Percentiles rank a stretch among this genome's conserved stretches.
Evolutionary conservation across 2,888 invertebrate species (phyloP).

Genomic region (Aleiodes leptofemur): DNA sequence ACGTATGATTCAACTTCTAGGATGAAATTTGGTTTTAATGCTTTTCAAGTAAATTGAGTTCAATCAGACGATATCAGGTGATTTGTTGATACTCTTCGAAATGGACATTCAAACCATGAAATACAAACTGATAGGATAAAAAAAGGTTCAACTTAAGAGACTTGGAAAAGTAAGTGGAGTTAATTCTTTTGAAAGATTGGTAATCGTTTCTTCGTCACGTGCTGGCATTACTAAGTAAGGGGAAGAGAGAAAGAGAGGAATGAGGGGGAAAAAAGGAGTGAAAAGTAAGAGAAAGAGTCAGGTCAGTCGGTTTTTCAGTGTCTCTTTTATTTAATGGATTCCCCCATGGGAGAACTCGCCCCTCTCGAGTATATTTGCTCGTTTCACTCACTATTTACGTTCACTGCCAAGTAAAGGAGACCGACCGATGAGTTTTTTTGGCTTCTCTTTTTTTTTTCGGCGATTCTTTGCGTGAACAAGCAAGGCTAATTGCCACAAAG

Average conservation of each 20-base stretch:
- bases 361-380: constrained; percentile 55
- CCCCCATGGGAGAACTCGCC: constrained; percentile 52
- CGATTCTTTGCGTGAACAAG: constrained; percentile 14
- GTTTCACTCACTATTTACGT: constrained; percentile 48
- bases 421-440: not conserved
- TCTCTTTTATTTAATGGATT: constrained; percentile 55
- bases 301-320: constrained; percentile 53
- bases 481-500: constrained; percentile 21
- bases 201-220: constrained; percentile 30
- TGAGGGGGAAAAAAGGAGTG: not conserved
- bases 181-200: constrained; percentile 7
- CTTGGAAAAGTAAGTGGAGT: constrained; percentile 9
- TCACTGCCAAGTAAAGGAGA: constrained; percentile 16
- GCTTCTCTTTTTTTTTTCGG: not conserved
- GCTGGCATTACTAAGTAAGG: constrained; percentile 1
- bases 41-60: constrained; percentile 23
- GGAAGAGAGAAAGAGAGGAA: constrained; percentile 1
- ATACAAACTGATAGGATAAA: constrained; percentile 16
- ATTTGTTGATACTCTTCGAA: constrained; percentile 31
- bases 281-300: constrained; percentile 33
- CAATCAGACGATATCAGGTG: constrained; percentile 36
- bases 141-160: not conserved
- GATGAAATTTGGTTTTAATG: constrained; percentile 30
- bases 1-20: constrained; percentile 19
- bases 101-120: constrained; percentile 12